Evolutionary conservation across 30 jellyfish, hydroid and myxozoan genomes (phyloP).

Genomic region (Aurelia sp.): DNA sequence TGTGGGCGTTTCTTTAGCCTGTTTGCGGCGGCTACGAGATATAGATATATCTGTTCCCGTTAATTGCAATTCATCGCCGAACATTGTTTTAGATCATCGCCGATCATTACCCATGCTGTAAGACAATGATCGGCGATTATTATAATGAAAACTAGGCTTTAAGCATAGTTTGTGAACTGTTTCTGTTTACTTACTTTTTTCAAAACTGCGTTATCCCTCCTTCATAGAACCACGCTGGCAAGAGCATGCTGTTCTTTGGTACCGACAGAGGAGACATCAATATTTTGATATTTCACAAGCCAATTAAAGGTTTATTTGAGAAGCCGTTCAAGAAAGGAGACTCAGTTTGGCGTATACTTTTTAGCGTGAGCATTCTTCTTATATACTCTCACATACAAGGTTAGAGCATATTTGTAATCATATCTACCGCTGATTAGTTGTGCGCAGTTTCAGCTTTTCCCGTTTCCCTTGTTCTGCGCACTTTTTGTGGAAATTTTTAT

Average conservation of each 20-base stretch:
- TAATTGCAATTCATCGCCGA: too few relatives aligned
- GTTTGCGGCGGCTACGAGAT: too few relatives aligned
- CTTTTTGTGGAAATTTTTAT: too few relatives aligned
- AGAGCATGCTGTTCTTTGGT: constrained; percentile 69
- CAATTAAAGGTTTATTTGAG: constrained; percentile 75
- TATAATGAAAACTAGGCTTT: too few relatives aligned
- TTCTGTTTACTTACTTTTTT: neutral
- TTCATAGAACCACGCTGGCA: constrained; percentile 51
- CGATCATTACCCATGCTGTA: too few relatives aligned
- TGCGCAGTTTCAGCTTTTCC: too few relatives aligned
- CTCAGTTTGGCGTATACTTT: constrained; percentile 68
- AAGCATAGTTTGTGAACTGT: neutral
- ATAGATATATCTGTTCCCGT: too few relatives aligned
- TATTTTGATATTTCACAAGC: constrained; percentile 58
- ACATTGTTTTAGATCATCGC: too few relatives aligned
- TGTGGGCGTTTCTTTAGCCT: too few relatives aligned
- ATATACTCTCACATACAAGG: too few relatives aligned
- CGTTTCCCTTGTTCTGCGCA: too few relatives aligned
- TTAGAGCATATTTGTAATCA: neutral
- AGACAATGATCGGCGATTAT: too few relatives aligned
- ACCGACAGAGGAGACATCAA: constrained; percentile 84
- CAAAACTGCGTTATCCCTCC: neutral
- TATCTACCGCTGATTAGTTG: neutral
- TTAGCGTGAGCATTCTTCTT: constrained; percentile 34
- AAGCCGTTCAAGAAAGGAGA: constrained; percentile 77